Conservation (phyloP, 2,888 invertebrate species). For the Caenorhabditis becei region DNA sequence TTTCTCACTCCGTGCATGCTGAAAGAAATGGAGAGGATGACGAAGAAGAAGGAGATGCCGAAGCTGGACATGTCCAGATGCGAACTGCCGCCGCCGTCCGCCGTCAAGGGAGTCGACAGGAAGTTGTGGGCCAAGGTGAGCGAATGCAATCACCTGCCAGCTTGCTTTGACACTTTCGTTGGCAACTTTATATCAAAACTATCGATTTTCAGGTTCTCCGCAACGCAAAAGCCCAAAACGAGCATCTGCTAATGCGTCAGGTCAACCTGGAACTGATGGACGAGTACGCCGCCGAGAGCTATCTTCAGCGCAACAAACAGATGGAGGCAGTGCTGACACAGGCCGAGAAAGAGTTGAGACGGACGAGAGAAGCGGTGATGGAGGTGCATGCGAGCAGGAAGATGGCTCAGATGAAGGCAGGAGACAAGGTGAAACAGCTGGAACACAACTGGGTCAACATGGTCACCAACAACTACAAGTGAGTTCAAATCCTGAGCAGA, state of each 20-base stretch:
- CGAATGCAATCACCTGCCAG: neutral
- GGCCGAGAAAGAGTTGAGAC: constrained; percentile 58
- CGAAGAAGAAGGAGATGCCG: constrained; percentile 76
- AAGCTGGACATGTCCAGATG: constrained; percentile 79
- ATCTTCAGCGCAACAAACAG: constrained; percentile 71
- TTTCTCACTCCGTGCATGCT: constrained; percentile 84
- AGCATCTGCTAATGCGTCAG: constrained; percentile 75
- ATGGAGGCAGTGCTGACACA: constrained; percentile 63
- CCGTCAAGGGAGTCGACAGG: constrained; percentile 71
- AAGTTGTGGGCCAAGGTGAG: constrained; percentile 75
- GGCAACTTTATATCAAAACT: neutral
- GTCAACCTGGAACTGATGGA: constrained; percentile 78
- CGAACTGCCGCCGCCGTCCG: constrained; percentile 77
- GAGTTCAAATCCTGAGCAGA: too few species aligned
- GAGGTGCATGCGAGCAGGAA: constrained; percentile 77
- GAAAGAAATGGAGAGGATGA: constrained; percentile 74
- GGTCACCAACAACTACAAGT: constrained; percentile 74
- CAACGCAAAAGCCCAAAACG: constrained; percentile 78
- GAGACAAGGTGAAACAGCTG: constrained; percentile 72
- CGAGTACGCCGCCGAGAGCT: constrained; percentile 74
- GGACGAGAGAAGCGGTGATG: constrained; percentile 68
- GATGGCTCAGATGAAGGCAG: constrained; percentile 74
- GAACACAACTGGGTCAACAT: constrained; percentile 71
- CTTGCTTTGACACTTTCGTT: neutral
- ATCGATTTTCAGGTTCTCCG: constrained; percentile 54